Evolutionary conservation across 2,113 vertebrate genomes (phyloP).

Genomic region (Bos taurus): ARS-UCD2.0 NC_037337.1:60718501-60719000

Average conservation of each 20-base stretch:
- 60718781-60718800: neutral
- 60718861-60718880: neutral
- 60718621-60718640: neutral
- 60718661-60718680: neutral
- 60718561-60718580: neutral
- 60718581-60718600: neutral
- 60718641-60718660: neutral
- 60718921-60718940: neutral
- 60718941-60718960: neutral
- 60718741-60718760: neutral
- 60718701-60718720: neutral
- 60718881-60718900: neutral
- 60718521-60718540: neutral
- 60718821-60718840: neutral
- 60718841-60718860: neutral
- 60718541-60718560: neutral
- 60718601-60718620: neutral
- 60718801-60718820: neutral
- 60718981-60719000: neutral
- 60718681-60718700: neutral
- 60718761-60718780: neutral
- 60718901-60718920: neutral
- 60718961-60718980: neutral
- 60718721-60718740: neutral
- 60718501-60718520: neutral